Conservation (phyloP, 2,113 vertebrate genomes). For the Chamaea fasciata region DNA sequence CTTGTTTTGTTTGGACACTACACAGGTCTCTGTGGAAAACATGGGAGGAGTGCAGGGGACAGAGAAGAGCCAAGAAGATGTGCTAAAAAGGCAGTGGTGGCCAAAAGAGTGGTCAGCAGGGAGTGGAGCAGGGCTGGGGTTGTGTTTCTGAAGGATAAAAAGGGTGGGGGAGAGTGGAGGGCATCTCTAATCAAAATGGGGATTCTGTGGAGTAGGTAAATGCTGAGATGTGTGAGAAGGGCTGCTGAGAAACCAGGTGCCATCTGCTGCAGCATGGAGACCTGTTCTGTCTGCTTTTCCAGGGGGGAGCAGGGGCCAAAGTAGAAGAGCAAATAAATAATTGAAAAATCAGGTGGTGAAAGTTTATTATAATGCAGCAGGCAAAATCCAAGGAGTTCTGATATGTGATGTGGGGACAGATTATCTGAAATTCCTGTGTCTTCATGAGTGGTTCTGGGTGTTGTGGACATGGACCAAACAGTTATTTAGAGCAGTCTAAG, state of each 20-base stretch:
- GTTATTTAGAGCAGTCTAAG: not conserved
- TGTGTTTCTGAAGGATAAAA: not conserved
- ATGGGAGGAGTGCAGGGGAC: not conserved
- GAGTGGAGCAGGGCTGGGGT: not conserved
- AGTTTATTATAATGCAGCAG: not conserved
- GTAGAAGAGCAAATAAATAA: not conserved
- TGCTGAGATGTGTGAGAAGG: not conserved
- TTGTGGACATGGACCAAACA: not conserved
- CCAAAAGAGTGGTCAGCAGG: not conserved
- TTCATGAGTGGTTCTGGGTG: not conserved
- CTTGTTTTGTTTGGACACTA: slow-evolving; percentile 13
- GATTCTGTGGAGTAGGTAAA: not conserved
- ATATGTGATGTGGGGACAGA: rapidly evolving
- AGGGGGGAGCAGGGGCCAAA: not conserved
- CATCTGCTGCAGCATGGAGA: not conserved
- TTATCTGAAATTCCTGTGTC: not conserved
- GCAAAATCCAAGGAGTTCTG: not conserved
- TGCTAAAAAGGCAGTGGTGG: not conserved
- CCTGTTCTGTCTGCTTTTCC: not conserved
- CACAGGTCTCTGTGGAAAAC: slow-evolving; percentile 40
- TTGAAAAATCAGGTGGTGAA: not conserved
- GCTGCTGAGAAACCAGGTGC: not conserved
- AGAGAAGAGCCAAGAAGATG: not conserved
- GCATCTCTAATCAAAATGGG: not conserved
- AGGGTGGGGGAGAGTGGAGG: not conserved